These are phyloP conservation scores for Chrysemys picta DNA, from an alignment of 2,113 vertebrate species.

Conservation along the genomic window DNA sequence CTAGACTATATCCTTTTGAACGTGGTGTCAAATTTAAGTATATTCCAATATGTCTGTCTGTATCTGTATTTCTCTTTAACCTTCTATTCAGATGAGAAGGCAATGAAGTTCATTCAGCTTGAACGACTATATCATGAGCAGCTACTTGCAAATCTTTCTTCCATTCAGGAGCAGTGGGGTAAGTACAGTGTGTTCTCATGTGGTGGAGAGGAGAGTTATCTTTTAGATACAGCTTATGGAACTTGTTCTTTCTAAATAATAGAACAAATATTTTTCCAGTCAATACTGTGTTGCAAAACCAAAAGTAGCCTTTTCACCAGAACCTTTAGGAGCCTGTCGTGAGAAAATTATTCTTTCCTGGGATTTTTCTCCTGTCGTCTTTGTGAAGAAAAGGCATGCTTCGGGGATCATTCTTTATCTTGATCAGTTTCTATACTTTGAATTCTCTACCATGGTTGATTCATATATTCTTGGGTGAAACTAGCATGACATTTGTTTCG, in stretches of 20 bases:
- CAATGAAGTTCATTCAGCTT: conserved; percentile 92
- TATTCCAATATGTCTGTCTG: neutral
- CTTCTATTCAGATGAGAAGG: conserved; percentile 87
- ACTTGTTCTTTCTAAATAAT: conserved; percentile 13
- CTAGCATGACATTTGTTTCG: neutral
- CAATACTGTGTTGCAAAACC: neutral
- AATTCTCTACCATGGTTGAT: neutral
- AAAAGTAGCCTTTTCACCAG: conserved; percentile 18
- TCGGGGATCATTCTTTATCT: conserved; percentile 8
- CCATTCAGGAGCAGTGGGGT: conserved; percentile 95
- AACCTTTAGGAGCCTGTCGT: neutral
- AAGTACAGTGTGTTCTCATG: conserved; percentile 55
- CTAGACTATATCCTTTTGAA: neutral
- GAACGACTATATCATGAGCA: conserved; percentile 94
- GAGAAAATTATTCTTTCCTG: conserved; percentile 4
- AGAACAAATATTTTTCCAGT: neutral
- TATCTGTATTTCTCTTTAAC: conserved; percentile 79
- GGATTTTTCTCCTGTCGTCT: neutral
- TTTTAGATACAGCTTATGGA: neutral
- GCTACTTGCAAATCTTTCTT: conserved; percentile 90
- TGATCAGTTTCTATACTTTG: neutral
- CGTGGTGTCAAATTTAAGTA: neutral
- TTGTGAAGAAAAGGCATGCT: neutral
- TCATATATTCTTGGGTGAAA: neutral
- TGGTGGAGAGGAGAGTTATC: neutral